Conservation (phyloP, 2,797 vertebrate genomes). For the Lepus townsendii region DNA sequence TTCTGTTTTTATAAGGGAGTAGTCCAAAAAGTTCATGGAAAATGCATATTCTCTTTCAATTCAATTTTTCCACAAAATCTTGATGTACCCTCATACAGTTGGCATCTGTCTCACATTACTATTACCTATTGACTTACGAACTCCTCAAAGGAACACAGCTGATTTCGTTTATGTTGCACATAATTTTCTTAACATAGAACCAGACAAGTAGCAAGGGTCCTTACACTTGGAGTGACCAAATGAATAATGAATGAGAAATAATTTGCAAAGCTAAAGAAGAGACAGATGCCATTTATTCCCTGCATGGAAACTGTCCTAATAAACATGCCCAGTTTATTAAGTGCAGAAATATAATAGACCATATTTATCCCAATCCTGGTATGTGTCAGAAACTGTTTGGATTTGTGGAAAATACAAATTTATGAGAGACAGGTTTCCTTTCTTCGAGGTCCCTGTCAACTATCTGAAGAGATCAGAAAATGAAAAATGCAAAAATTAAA, state of each 20-base stretch:
- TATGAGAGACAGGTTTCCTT: background rate
- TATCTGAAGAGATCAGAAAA: background rate
- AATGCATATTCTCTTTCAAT: too few relatives aligned
- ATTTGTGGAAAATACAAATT: conserved; percentile 51
- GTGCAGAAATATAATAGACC: background rate
- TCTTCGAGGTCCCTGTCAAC: background rate
- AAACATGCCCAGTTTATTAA: conserved; percentile 30
- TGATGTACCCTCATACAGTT: background rate
- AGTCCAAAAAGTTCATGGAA: too few relatives aligned
- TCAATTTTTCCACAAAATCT: too few relatives aligned
- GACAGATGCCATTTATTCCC: background rate
- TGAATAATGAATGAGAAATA: conserved; percentile 24
- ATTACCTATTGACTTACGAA: background rate
- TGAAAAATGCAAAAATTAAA: conserved; percentile 14
- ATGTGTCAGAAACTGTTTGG: conserved; percentile 48
- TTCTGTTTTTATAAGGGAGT: background rate
- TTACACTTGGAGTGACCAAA: conserved; percentile 12
- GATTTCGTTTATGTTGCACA: background rate
- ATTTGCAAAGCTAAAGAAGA: conserved; percentile 16
- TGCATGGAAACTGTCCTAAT: conserved; percentile 25
- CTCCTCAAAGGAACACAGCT: background rate
- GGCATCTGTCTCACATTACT: background rate
- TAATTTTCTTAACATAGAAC: background rate
- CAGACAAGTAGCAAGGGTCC: background rate
- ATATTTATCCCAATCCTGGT: background rate